Evolutionary conservation across 2,888 invertebrate genomes (phyloP).

Genomic region (Drosophila acutilabella): DNA sequence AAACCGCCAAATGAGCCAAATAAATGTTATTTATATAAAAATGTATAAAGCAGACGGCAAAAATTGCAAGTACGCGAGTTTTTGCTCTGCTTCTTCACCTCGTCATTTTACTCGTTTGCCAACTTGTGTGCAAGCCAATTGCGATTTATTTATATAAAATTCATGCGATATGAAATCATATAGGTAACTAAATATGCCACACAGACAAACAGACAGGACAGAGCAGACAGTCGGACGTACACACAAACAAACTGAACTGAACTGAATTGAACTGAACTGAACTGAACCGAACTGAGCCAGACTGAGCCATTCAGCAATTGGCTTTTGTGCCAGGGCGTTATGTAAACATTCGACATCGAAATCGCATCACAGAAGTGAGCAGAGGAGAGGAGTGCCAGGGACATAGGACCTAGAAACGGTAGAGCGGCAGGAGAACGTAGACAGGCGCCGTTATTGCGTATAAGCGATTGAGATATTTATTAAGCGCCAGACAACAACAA

Average conservation of each 20-base stretch:
- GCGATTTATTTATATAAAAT: slow-evolving; percentile 80
- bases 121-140: slow-evolving; percentile 76
- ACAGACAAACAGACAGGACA: slow-evolving; percentile 29
- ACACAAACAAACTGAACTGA: slow-evolving; percentile 39
- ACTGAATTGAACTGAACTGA: slow-evolving; percentile 33
- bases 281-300: slow-evolving; percentile 43
- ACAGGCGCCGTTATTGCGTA: slow-evolving; percentile 58
- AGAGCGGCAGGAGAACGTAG: slow-evolving; percentile 29
- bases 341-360: slow-evolving; percentile 72
- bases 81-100: slow-evolving; percentile 3
- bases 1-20: slow-evolving; percentile 82
- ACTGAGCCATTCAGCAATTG: slow-evolving; percentile 72
- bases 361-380: slow-evolving; percentile 55
- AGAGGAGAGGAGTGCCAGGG: neutral
- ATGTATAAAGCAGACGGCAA: slow-evolving; percentile 41
- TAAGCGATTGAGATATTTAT: slow-evolving; percentile 66
- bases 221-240: slow-evolving; percentile 25
- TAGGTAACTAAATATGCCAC: slow-evolving; percentile 79
- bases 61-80: slow-evolving; percentile 63
- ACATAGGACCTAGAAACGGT: slow-evolving; percentile 24
- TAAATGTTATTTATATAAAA: slow-evolving; percentile 79
- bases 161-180: slow-evolving; percentile 79
- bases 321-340: slow-evolving; percentile 77
- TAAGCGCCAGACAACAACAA: slow-evolving; percentile 46
- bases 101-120: slow-evolving; percentile 13